These are phyloP conservation scores for Forbesichthys papilliferus DNA, from an alignment of 2,113 vertebrate genomes.

Conservation along the genomic window DNA sequence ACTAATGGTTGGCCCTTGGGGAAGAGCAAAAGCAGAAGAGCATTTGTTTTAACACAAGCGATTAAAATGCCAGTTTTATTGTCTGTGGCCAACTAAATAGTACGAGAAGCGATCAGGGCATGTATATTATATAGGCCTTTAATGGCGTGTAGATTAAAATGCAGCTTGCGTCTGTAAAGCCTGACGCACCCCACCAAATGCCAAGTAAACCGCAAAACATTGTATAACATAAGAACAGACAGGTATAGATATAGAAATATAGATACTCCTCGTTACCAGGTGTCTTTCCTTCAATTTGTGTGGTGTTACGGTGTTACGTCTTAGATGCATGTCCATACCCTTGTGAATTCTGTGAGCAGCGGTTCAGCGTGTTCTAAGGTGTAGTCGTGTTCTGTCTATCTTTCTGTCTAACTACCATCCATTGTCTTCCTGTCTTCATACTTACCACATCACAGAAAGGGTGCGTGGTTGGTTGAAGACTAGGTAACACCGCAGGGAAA, in stretches of 20 bases:
- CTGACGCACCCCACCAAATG: conserved; percentile 60
- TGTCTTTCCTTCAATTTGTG: background rate
- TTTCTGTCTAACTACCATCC: background rate
- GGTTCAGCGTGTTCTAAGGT: background rate
- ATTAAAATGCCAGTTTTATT: background rate
- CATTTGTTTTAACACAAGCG: background rate
- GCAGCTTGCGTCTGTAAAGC: conserved; percentile 27
- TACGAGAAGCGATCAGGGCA: background rate
- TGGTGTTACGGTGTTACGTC: background rate
- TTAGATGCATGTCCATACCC: too few relatives aligned
- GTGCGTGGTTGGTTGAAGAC: conserved; percentile 40
- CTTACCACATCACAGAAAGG: conserved; percentile 41
- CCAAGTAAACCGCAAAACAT: conserved; percentile 42
- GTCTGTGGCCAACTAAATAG: conserved; percentile 2
- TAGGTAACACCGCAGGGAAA: conserved; percentile 79
- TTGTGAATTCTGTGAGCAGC: too few relatives aligned
- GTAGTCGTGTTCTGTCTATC: background rate
- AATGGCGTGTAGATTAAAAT: too few relatives aligned
- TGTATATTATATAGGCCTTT: too few relatives aligned
- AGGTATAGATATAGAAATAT: conserved; percentile 10
- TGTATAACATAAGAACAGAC: conserved; percentile 8
- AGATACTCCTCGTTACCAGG: background rate
- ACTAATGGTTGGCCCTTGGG: conserved; percentile 38
- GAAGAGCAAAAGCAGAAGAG: background rate
- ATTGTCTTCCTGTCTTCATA: conserved; percentile 24